These are phyloP conservation scores for Phengaris arion DNA, from an alignment of 2,888 invertebrate genomes.

Conservation along the genomic window DNA sequence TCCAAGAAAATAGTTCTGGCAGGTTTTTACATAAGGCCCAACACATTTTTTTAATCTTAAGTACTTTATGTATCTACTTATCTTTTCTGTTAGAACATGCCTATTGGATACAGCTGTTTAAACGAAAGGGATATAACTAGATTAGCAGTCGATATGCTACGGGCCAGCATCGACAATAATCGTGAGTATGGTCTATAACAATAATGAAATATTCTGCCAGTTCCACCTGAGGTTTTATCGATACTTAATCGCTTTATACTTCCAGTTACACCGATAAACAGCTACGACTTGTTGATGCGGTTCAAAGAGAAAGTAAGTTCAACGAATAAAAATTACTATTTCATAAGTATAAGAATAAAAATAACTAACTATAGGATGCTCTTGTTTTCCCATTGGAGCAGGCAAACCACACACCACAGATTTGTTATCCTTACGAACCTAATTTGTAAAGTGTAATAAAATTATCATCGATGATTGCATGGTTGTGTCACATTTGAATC, in stretches of 20 bases:
- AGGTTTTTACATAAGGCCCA: neutral
- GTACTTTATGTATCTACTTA: neutral
- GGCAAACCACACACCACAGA: no score
- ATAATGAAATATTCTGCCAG: neutral
- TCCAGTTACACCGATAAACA: constrained; percentile 50
- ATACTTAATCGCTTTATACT: constrained; percentile 32
- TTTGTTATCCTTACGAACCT: no score
- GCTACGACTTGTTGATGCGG: constrained; percentile 52
- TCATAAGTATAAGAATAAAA: no score
- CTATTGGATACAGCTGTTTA: constrained; percentile 66
- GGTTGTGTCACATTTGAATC: no score
- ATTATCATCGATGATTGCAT: no score
- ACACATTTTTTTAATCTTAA: no score
- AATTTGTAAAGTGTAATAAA: no score
- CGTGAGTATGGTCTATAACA: constrained; percentile 42
- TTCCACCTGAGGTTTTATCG: neutral
- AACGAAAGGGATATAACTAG: constrained; percentile 52
- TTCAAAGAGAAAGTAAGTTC: constrained; percentile 51
- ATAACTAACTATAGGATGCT: no score
- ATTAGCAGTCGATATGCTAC: constrained; percentile 55
- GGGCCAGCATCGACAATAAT: constrained; percentile 51
- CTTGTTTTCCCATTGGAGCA: no score
- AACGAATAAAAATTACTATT: neutral
- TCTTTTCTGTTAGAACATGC: constrained; percentile 54
- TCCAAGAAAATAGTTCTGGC: no score